Evolutionary conservation across 2,888 invertebrate genomes (phyloP).

Genomic region (Eristalis arbustorum): DNA sequence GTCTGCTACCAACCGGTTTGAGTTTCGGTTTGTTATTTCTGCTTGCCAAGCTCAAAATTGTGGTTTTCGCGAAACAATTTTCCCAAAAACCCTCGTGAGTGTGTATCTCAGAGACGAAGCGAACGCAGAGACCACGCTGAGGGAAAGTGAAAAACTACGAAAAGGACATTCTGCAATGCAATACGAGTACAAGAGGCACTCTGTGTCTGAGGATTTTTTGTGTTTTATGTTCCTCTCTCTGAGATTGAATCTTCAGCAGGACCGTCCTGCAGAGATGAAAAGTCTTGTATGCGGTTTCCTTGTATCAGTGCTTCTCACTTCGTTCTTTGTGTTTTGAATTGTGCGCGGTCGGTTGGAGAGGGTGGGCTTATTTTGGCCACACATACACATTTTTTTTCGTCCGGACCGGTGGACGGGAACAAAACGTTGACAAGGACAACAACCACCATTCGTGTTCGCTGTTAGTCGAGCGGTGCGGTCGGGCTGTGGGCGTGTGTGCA

Average conservation of each 20-base stretch:
- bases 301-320: slow-evolving; percentile 43
- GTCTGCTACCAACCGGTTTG: neutral
- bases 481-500: neutral
- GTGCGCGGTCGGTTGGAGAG: neutral
- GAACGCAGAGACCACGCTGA: neutral
- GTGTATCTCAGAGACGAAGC: neutral
- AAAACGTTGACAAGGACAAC: slow-evolving; percentile 23
- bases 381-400: slow-evolving; percentile 6
- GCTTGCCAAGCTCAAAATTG: slow-evolving; percentile 52
- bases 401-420: neutral
- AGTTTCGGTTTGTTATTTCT: slow-evolving; percentile 51
- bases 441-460: slow-evolving; percentile 18
- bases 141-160: neutral
- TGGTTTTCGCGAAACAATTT: slow-evolving; percentile 64
- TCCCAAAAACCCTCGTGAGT: slow-evolving; percentile 39
- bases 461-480: neutral
- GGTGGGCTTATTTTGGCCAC: slow-evolving; percentile 3
- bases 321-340: slow-evolving; percentile 10
- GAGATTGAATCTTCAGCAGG: slow-evolving; percentile 34
- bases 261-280: slow-evolving; percentile 37
- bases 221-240: neutral
- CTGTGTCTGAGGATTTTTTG: neutral
- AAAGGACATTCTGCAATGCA: slow-evolving; percentile 46
- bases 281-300: slow-evolving; percentile 58
- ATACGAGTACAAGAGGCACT: slow-evolving; percentile 19